These are phyloP conservation scores for Onchidella celtica DNA, from an alignment of 2,888 invertebrate species.

Conservation along the genomic window DNA sequence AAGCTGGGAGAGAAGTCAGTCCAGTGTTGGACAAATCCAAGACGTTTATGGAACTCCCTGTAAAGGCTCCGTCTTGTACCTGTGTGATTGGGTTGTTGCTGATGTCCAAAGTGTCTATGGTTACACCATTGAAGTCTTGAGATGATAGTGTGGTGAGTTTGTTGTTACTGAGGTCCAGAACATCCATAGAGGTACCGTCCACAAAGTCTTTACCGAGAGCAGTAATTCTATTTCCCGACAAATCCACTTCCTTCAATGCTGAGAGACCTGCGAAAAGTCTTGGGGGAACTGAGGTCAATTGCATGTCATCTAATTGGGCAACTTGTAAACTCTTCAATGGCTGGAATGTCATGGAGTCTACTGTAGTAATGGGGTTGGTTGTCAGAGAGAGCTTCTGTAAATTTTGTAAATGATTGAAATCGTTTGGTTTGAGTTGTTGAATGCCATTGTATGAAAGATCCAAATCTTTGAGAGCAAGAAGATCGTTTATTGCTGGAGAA, in stretches of 20 bases:
- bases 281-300: not conserved
- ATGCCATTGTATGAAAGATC: slow-evolving; percentile 16
- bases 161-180: slow-evolving; percentile 29
- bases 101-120: slow-evolving; percentile 24
- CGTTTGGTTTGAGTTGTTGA: not conserved
- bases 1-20: slow-evolving; percentile 29
- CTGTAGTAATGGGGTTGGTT: slow-evolving; percentile 15
- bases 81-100: slow-evolving; percentile 22
- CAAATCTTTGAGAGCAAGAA: slow-evolving; percentile 11
- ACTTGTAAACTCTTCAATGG: not conserved
- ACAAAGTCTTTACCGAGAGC: slow-evolving; percentile 9
- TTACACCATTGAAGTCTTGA: slow-evolving; percentile 7
- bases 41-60: not conserved
- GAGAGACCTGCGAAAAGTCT: slow-evolving; percentile 32
- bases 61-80: slow-evolving; percentile 19
- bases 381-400: slow-evolving; percentile 47
- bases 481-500: slow-evolving; percentile 9
- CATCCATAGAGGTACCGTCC: slow-evolving; percentile 25
- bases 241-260: slow-evolving; percentile 53
- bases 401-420: not conserved
- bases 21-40: slow-evolving; percentile 11
- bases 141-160: not conserved
- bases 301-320: not conserved
- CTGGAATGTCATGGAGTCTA: slow-evolving; percentile 7
- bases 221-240: slow-evolving; percentile 38